Evolutionary conservation across 2,888 invertebrate species (phyloP).

Genomic region (Sinelater perroti): DNA sequence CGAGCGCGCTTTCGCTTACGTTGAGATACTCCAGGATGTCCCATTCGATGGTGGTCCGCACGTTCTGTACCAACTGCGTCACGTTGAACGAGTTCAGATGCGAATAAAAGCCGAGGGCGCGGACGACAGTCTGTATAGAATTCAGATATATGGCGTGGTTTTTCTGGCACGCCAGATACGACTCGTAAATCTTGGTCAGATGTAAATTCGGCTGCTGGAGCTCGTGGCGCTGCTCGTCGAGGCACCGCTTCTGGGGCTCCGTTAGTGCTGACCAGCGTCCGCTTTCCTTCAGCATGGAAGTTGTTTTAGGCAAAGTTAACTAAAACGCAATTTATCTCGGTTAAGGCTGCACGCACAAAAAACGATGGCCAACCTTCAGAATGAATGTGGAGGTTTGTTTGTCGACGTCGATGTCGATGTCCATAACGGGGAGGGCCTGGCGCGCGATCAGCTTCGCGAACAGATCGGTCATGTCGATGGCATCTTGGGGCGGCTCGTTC

Average conservation of each 20-base stretch:
- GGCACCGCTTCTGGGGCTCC: constrained; percentile 42
- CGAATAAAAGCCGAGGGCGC: constrained; percentile 40
- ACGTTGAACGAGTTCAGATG: constrained; percentile 8
- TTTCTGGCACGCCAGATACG: constrained; percentile 41
- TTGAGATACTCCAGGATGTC: constrained; percentile 42
- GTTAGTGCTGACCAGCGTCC: constrained; percentile 43
- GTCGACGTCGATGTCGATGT: constrained; percentile 46
- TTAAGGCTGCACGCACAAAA: not conserved
- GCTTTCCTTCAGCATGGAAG: constrained; percentile 33
- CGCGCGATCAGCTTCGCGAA: constrained; percentile 44
- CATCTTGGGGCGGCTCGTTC: not conserved
- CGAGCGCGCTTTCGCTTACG: constrained; percentile 27
- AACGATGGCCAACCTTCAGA: constrained; percentile 38
- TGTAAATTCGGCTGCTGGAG: constrained; percentile 37
- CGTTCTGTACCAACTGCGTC: constrained; percentile 33
- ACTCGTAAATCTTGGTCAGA: constrained; percentile 41
- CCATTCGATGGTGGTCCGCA: constrained; percentile 43
- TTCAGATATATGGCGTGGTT: constrained; percentile 42
- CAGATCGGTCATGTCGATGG: constrained; percentile 42
- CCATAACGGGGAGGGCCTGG: constrained; percentile 46
- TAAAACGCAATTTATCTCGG: constrained; percentile 33
- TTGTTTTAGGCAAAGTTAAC: constrained; percentile 43
- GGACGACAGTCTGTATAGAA: constrained; percentile 41
- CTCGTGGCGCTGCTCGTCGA: constrained; percentile 35
- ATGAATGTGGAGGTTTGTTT: constrained; percentile 40